Percentiles rank a stretch among this genome's conserved stretches.
These are phyloP conservation scores for Diarsia mendica DNA, from an alignment of 2,888 invertebrate species.

Conservation along the genomic window DNA sequence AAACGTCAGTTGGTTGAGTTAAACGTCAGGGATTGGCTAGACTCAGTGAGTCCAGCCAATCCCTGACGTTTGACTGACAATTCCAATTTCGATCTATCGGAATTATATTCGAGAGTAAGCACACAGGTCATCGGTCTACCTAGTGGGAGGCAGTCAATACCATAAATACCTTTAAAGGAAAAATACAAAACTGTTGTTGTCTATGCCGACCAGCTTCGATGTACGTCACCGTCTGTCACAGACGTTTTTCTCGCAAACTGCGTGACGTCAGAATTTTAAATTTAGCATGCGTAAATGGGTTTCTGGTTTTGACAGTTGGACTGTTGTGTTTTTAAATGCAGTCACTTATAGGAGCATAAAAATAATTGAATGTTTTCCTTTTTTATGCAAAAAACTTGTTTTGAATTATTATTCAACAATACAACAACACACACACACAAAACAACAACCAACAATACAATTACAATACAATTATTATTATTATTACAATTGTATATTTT, in stretches of 20 bases:
- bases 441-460: too few relatives aligned
- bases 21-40: too few relatives aligned
- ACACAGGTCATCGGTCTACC: too few relatives aligned
- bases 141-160: too few relatives aligned
- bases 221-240: slow-evolving; percentile 19
- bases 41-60: too few relatives aligned
- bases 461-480: too few relatives aligned
- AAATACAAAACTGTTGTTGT: background rate
- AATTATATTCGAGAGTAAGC: too few relatives aligned
- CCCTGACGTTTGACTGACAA: too few relatives aligned
- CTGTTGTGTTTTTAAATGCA: background rate
- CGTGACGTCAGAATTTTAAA: slow-evolving; percentile 14
- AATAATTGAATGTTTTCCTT: background rate
- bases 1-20: too few relatives aligned
- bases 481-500: too few relatives aligned
- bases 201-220: background rate
- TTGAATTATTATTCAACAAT: background rate
- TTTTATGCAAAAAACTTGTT: background rate
- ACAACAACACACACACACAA: too few relatives aligned
- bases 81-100: too few relatives aligned
- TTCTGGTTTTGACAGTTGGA: background rate
- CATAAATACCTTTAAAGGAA: background rate
- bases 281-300: slow-evolving; percentile 1
- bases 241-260: slow-evolving; percentile 16
- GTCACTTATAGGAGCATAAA: background rate